A percentile compares a stretch with the other conserved stretches of the same genome.
These are phyloP conservation scores for Embidobia sp. DNA, from an alignment of 2,888 invertebrate species.

Conservation along the genomic window DNA sequence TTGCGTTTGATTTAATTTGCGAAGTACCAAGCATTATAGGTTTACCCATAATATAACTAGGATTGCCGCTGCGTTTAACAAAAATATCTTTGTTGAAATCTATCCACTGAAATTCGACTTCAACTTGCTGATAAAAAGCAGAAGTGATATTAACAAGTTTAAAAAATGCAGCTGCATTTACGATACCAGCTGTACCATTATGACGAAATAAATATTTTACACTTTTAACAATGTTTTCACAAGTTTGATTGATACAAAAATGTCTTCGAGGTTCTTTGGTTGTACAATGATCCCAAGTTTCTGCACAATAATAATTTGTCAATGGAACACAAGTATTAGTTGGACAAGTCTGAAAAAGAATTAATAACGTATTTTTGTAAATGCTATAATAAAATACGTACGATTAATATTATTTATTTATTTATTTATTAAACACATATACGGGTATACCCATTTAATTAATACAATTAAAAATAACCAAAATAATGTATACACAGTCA, in stretches of 20 bases:
- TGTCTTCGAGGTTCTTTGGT: constrained; percentile 61
- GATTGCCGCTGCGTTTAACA: constrained; percentile 86
- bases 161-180: constrained; percentile 78
- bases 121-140: constrained; percentile 75
- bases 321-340: constrained; percentile 72
- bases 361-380: background rate
- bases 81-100: constrained; percentile 66
- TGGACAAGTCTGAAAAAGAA: constrained; percentile 71
- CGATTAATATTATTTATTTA: too few relatives aligned
- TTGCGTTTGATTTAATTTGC: constrained; percentile 68
- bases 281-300: constrained; percentile 72
- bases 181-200: constrained; percentile 82
- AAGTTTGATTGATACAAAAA: constrained; percentile 72
- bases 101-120: constrained; percentile 75
- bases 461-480: too few relatives aligned
- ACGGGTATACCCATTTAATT: too few relatives aligned
- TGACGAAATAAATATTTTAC: constrained; percentile 80
- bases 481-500: too few relatives aligned
- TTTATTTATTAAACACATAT: too few relatives aligned
- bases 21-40: constrained; percentile 84
- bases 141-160: constrained; percentile 77
- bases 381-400: too few relatives aligned
- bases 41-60: constrained; percentile 87
- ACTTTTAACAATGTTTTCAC: constrained; percentile 78
- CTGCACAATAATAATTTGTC: constrained; percentile 70